These are phyloP conservation scores for Otolemur crassicaudatus DNA, from an alignment of 2,797 vertebrate species.

Conservation along the genomic window DNA sequence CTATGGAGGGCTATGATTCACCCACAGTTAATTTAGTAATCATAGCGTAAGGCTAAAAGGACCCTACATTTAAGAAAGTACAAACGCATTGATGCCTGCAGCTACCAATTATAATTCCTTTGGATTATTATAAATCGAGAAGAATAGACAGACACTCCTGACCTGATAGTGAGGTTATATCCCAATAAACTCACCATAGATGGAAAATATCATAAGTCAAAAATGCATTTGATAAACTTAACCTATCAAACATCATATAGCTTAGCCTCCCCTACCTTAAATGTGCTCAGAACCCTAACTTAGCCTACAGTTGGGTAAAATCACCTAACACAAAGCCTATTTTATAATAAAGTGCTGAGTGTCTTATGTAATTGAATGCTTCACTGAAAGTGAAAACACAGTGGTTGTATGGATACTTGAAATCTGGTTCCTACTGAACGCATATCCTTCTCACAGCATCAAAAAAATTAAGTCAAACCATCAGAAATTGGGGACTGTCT, in stretches of 20 bases:
- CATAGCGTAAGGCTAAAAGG: background rate
- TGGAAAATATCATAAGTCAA: background rate
- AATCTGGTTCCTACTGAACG: background rate
- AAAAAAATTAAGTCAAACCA: background rate
- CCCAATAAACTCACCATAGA: background rate
- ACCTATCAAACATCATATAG: background rate
- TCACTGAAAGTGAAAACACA: background rate
- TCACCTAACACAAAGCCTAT: background rate
- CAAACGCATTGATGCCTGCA: background rate
- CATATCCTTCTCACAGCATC: background rate
- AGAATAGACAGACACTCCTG: constrained; percentile 1
- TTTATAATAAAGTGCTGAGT: background rate
- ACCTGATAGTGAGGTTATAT: background rate
- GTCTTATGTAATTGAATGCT: background rate
- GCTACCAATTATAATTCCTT: background rate
- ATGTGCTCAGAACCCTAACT: background rate
- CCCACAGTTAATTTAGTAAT: constrained; percentile 9
- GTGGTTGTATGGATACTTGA: background rate
- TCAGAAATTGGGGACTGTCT: background rate
- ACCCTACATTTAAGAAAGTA: background rate
- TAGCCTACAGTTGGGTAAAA: background rate
- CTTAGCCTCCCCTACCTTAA: background rate
- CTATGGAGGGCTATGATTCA: background rate
- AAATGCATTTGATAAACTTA: background rate
- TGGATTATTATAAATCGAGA: background rate